Conservation (phyloP, 2,113 vertebrate genomes). For the Pristiophorus japonicus region DNA sequence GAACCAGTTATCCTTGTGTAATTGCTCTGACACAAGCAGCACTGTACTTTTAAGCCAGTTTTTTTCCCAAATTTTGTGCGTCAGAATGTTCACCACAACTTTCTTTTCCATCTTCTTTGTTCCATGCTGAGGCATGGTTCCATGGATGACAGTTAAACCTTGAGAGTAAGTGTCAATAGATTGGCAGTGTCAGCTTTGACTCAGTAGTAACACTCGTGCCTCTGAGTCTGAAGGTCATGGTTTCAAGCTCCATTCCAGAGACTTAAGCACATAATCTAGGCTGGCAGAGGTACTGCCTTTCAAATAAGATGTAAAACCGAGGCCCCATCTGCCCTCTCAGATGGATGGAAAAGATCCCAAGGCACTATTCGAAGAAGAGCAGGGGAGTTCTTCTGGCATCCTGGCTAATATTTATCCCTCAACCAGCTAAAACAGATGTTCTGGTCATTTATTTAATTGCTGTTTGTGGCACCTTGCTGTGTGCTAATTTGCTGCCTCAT, state of each 20-base stretch:
- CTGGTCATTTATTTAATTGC: background rate
- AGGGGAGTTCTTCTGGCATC: background rate
- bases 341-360: background rate
- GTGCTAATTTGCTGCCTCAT: background rate
- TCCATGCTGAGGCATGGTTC: background rate
- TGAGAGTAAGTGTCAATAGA: background rate
- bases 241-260: background rate
- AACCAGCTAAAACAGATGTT: background rate
- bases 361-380: background rate
- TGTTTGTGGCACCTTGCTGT: background rate
- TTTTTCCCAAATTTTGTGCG: background rate
- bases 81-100: background rate
- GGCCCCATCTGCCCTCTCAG: background rate
- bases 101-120: background rate
- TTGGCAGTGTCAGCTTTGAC: background rate
- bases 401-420: background rate
- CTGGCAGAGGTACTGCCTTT: background rate
- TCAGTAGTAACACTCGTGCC: background rate
- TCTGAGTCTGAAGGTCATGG: background rate
- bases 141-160: background rate
- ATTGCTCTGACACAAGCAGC: background rate
- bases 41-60: background rate
- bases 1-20: background rate
- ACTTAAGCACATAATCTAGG: background rate
- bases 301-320: background rate